Base-by-base conservation (phyloP, 2,888 invertebrate species). In the Napeogenes inachia region DNA sequence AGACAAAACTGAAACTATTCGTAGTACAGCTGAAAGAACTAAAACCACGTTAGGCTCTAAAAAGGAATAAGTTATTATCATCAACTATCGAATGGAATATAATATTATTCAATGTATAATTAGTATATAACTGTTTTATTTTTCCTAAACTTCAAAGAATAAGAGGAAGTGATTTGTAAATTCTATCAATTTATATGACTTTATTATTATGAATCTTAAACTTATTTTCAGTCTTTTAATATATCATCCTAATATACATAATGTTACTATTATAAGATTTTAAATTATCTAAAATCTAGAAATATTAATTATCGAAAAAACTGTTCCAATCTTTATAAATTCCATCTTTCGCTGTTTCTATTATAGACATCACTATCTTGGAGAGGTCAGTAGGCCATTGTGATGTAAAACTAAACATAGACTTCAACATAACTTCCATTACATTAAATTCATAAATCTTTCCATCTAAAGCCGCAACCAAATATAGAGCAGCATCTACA, bases 401-500 rank as follows among this genome's bases (percentile, higher is more conserved):
- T 0, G 70, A 62, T 0, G 71, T 57, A 0, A 75, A 64, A 0
- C 80, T 77, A 65, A 84, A 86, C 80, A 86, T 82, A 0, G 85
- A 83, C 21, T 78, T 76, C 2, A 84, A 58, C 5, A 86, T 55
- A 0, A 80, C 73, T 32, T 86, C 86, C 81, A 86, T 82, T 0
- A 87, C 78, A 71, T 87, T 85, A 64, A 82, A 84, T 57, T 87
- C 87, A 60, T 82, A 87, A 61, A 87, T 82, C 60, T 81, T 85
- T 0, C 87, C 86, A 67, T 87, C 70, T 3, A 82, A 53, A 2
- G 87, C 85, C 2, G 79, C 79, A 2, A 85, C 81, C 10, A 87
- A 60, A 56, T 87, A 86, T 13, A 87, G 74, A 3, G 80, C 78
- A 2, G 85, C 79, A 59, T 87, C 86, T 0, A 86, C 75, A 61